Base-by-base conservation (phyloP, 2,888 invertebrate genomes). In the Tanypteryx hageni region DNA sequence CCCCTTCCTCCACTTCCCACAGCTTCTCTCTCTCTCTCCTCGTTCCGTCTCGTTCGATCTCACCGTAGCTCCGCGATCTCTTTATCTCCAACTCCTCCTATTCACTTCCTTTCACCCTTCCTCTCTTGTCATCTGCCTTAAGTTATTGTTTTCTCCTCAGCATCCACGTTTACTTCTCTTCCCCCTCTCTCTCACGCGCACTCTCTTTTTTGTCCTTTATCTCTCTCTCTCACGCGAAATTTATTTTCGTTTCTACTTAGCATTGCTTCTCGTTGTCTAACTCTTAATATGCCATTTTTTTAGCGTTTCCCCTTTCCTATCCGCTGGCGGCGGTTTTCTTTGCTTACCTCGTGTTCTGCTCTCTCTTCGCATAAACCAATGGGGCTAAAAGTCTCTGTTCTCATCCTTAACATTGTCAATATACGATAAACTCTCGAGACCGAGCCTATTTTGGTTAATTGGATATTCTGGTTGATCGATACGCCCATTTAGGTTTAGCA, bases 61-160 rank as follows among this genome's bases (percentile, higher is more conserved):
- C 59, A 27, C 10, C 64, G 44, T 44, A 44, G 44, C 44, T 3
- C 44, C 5, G 44, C 44, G 44, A 44, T 44, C 44, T 44, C 44
- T 44, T 44, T 44, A 44, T 18, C 11, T 64, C 44, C 44, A 44
- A 83, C 57, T 56, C 57, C 83, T 83, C 57, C 83, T 31, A 0
- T 2, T 44, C 31, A 56, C 82, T 31, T 82, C 82, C 31, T 82
- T 56, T n/a, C 82, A 56, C 27, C 86, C 31, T 31, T 64, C 64
- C 76, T 76, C 22, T 27, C 76, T 76, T 76, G 76, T 76, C 76
- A 76, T 76, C 76, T 18, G 27, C 22, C 27, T 10, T 76, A 76
- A 76, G 22, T 76, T 76, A 76, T 76, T 76, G 76, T 76, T 76
- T 76, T 76, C 76, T 76, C 76, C 76, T 27, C 27, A 27, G 68